phyloP scores from a whole-genome alignment of 2,113 vertebrate species.

The Heloderma charlesbogerti region DNA sequence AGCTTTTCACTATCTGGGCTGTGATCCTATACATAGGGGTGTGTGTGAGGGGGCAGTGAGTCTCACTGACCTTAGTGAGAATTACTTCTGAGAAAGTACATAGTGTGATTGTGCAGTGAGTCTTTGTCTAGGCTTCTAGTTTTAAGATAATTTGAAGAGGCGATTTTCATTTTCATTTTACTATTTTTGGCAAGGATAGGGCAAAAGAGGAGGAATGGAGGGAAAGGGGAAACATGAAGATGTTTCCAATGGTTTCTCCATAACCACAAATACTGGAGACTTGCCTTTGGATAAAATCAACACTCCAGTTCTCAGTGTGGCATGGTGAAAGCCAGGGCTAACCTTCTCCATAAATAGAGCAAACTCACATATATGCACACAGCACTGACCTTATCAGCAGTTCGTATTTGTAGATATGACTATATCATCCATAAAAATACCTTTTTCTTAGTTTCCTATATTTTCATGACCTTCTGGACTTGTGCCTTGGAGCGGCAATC shows the following conservation, averaged over 20 bases:
- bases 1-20: neutral
- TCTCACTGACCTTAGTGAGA: neutral
- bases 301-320: neutral
- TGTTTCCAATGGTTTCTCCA: neutral
- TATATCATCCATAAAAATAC: neutral
- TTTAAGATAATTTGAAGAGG: neutral
- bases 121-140: neutral
- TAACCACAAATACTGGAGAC: neutral
- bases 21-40: neutral
- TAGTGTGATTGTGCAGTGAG: neutral
- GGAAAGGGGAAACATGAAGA: too few species aligned
- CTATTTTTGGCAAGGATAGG: neutral
- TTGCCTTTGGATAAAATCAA: neutral
- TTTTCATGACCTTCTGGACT: neutral
- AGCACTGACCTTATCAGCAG: neutral
- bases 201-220: neutral
- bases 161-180: too few species aligned
- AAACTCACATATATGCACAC: neutral
- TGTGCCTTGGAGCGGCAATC: neutral
- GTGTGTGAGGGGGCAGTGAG: neutral
- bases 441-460: neutral
- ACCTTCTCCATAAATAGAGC: neutral
- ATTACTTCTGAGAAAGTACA: neutral
- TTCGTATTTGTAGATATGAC: neutral
- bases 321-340: neutral